Base-by-base conservation (phyloP, 2,888 invertebrate species). In the Eledona agricola region DNA sequence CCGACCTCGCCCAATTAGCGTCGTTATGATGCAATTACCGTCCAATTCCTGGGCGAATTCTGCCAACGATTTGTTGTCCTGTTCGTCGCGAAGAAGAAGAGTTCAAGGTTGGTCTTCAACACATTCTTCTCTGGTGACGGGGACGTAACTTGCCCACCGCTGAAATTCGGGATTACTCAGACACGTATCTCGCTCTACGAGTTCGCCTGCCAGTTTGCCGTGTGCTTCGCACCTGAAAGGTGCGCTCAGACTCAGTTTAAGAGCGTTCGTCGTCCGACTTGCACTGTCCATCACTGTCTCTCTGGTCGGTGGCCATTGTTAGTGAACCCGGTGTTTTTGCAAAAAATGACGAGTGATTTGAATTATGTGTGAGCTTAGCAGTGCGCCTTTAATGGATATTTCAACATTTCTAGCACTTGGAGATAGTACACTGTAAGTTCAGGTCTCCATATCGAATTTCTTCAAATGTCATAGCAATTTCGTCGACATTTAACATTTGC, bases 51-150 rank as follows among this genome's bases (percentile, higher is more conserved):
- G 17, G 17, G 6, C 12, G 40, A 40, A 40, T 28, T 28, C 11
- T 19, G 5, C 4, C n/a, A 19, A 19, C 25, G 32, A 50, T 42
- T 40, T 31, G 32, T 49, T 29, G 43, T 47, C 46, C 40, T 31
- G 29, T 22, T 35, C 37, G 53, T 54, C 54, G 54, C 54, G 42
- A 51, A 43, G 42, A 26, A 12, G 29, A 49, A 55, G 55, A 55
- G 58, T 58, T 58, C 58, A 58, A 58, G 58, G 51, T 34, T 57
- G 50, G 28, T 51, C 51, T 55, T 57, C 38, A 51, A 43, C 54
- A 53, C 58, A 60, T 60, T 60, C 58, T 58, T 60, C 38, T 20
- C 32, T 38, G 57, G 55, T 58, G 60, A 58, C 60, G 56, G 56
- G 51, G 35, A 23, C 31, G 43, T 38, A 26, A 16, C 22, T 37